Evolutionary conservation across 53 echinoderm and acorn worm species (phyloP), one percentile per base, ranked within the genome.

Genomic region (Paelopatides confundens): DNA sequence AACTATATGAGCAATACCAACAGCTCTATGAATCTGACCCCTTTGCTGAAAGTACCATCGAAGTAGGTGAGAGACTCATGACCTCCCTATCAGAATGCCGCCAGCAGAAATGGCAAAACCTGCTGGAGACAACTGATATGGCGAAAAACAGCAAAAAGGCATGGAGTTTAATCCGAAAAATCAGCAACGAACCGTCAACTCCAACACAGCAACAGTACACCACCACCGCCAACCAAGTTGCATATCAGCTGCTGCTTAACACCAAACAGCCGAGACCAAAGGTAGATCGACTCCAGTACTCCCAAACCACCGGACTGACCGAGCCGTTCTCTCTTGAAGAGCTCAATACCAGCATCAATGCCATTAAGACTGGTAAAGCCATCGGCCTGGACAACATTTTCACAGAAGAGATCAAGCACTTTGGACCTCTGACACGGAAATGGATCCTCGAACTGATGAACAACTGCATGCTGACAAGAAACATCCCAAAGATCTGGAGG

Each of bases 401-500:
- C n/a, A 87, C 87, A 40, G 91, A 91, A 63, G 48, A 91, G 31
- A 87, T 90, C 24, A 90, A 86, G 48, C 21, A 86, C 51, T 85
- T 89, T 85, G 85, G 85, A 46, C 85, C 74, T 53, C 47, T 1
- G 24, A 85, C 65, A 62, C 77, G 35, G 77, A 2, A 62, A 31
- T 82, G 81, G 82, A 65, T 88, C 8, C 49, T 88, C 2, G 15
- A 65, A 9, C 9, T 91, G 74, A 81, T 53, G n/a, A 88, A 88
- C 43, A 26, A 62, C 63, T 83, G 91, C 62, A 36, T 91, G 24
- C 4, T 74, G 4, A 88, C 83, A 29, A 27, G 70, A 43, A 82
- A 70, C n/a, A 35, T 91, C 36, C 92, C 71, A 5, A 91, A 91
- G 77, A 74, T 92, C 85, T 92, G 88, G 92, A 83, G 62, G 90